Evolutionary conservation across 2,888 invertebrate genomes (phyloP).

Genomic region (Nudaria mundana): DNA sequence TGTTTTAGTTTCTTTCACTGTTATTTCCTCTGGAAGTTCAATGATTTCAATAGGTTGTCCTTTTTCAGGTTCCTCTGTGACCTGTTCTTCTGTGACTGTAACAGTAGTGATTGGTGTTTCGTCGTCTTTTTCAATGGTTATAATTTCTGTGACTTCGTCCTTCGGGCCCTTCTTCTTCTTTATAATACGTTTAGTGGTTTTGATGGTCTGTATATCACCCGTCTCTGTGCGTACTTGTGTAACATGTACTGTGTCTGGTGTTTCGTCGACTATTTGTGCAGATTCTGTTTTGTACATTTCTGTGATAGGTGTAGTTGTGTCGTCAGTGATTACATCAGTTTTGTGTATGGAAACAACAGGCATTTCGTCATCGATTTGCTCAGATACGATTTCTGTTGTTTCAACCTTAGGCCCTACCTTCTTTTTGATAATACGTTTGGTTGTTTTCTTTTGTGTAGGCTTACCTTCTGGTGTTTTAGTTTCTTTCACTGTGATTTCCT

Average conservation of each 20-base stretch:
- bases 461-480: background rate
- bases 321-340: background rate
- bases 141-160: slow-evolving; percentile 16
- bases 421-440: background rate
- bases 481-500: background rate
- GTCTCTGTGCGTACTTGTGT: background rate
- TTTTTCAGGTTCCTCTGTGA: background rate
- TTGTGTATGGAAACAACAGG: background rate
- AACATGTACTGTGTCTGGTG: background rate
- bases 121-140: slow-evolving; percentile 13
- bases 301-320: background rate
- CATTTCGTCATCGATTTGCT: background rate
- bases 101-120: slow-evolving; percentile 15
- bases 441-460: background rate
- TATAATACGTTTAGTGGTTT: background rate
- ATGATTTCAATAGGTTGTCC: background rate
- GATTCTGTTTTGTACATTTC: background rate
- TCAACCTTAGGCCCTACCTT: background rate
- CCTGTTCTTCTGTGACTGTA: background rate
- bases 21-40: background rate
- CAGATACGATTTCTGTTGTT: background rate
- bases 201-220: background rate
- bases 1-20: background rate
- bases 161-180: background rate
- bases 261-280: background rate